Evolutionary conservation across 2,888 invertebrate species (phyloP).

Genomic region (Heliconius hortense): DNA sequence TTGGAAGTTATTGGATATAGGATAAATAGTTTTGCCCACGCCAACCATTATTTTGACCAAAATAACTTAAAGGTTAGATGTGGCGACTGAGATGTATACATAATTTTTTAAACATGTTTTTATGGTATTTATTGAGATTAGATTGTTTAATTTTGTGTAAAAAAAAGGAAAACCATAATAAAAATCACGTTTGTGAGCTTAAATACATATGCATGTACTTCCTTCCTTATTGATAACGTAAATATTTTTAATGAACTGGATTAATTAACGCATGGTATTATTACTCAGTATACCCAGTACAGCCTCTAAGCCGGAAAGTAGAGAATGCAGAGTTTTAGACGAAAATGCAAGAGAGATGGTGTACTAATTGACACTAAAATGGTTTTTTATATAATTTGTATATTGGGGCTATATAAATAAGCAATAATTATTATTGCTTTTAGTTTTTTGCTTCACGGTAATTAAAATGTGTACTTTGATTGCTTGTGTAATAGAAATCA

Average conservation of each 20-base stretch:
- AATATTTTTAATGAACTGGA: too few relatives aligned
- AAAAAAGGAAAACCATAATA: background rate
- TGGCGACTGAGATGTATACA: background rate
- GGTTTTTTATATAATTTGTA: too few relatives aligned
- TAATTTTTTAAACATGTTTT: background rate
- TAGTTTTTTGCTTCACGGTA: background rate
- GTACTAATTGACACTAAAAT: too few relatives aligned
- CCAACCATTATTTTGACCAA: background rate
- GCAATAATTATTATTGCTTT: background rate
- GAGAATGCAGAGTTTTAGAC: background rate
- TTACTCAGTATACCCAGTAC: background rate
- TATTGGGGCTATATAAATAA: background rate
- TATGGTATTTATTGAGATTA: background rate
- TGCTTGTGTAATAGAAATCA: background rate
- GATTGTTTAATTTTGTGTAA: background rate
- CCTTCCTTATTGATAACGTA: too few relatives aligned
- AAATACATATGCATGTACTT: too few relatives aligned
- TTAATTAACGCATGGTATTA: too few relatives aligned
- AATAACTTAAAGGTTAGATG: background rate
- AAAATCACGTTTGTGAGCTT: too few relatives aligned
- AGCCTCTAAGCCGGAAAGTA: background rate
- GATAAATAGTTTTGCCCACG: background rate
- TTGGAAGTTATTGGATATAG: slow-evolving; percentile 14
- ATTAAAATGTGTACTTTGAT: background rate
- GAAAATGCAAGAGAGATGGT: background rate